Evolutionary conservation across 2,113 vertebrate species (phyloP), one percentile per base, ranked within the genome.

Genomic region (Notothenia coriiceps): DNA sequence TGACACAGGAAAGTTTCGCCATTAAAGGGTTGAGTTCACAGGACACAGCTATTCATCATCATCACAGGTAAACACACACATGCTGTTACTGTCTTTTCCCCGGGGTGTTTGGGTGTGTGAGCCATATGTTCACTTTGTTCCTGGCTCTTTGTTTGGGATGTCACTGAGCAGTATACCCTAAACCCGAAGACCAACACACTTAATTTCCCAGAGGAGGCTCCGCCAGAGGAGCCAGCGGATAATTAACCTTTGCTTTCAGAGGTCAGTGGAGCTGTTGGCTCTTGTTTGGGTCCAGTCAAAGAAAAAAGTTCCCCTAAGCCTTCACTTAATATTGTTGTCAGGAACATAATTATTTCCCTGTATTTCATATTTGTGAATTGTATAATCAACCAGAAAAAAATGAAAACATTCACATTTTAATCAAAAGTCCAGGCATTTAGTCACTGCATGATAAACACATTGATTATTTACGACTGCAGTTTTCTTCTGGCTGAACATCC

Each of bases 41-140:
- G 70, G 82, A 35, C 10, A 47, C 40, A 22, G 50, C 25, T 54
- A 78, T 85, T 82, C 43, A 64, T 47, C 20, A 47, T 82, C 74
- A 52, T 70, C 79, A 68, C 60, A 82, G 68, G 68, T 84, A 80
- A 89, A 82, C 71, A 78, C 68, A 4, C 79, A 75, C 73, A 64
- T 86, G 68, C 66, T 78, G 62, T 47, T 51, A 18, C 35, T 57
- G 55, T 80, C 35, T 55, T 33, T 51, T 66, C n/a, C 35, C 47
- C 10, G 0, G 57, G 43, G 63, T 77, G 65, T 66, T 54, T 69
- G 76, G 59, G 61, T 43, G 65, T 62, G 67, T 15, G 18, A 14
- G 57, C 55, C 86, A 73, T 51, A 62, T 80, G 70, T 78, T 57
- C 15, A 40, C 50, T 22, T 79, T 50, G 6, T 13, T 76, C 70